Evolutionary conservation across 2,113 vertebrate species (phyloP).

Genomic region (Xenopus laevis): DNA sequence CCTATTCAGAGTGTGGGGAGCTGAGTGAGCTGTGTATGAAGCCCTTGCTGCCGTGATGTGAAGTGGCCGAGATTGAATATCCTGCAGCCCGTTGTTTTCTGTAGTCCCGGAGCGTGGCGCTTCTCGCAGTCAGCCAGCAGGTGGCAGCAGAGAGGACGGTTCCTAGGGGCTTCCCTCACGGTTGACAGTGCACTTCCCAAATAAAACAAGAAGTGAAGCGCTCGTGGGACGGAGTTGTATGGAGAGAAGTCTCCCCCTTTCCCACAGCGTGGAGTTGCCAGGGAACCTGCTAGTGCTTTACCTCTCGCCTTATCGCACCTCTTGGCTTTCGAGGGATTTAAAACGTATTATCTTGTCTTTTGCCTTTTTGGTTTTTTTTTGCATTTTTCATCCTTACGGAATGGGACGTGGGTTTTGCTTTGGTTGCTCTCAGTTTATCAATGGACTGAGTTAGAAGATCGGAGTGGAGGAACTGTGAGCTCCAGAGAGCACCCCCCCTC

Average conservation of each 20-base stretch:
- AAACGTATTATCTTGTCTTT: not conserved
- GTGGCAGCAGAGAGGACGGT: conserved; percentile 48
- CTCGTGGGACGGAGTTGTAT: conserved; percentile 37
- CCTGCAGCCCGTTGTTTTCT: too few species aligned
- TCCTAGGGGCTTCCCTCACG: not conserved
- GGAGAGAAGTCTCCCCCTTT: conserved; percentile 35
- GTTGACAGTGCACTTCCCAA: conserved; percentile 34
- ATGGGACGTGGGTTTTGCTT: not conserved
- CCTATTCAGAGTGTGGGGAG: too few species aligned
- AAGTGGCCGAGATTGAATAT: too few species aligned
- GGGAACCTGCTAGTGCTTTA: conserved; percentile 39
- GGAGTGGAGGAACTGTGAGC: not conserved
- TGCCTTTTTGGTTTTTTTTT: not conserved
- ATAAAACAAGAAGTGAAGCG: conserved; percentile 44
- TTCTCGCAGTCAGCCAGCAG: conserved; percentile 49
- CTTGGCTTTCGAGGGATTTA: conserved; percentile 7
- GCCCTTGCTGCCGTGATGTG: too few species aligned
- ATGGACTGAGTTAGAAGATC: not conserved
- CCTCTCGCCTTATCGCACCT: not conserved
- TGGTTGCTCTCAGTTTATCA: not conserved
- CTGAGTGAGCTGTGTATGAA: too few species aligned
- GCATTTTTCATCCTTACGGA: not conserved
- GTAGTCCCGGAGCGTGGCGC: too few species aligned
- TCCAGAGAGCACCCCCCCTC: not conserved
- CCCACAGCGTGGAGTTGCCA: conserved; percentile 44